Evolutionary conservation across 1,140 invertebrate species (phyloP).

Genomic region (Hesperophylax magnus): DNA sequence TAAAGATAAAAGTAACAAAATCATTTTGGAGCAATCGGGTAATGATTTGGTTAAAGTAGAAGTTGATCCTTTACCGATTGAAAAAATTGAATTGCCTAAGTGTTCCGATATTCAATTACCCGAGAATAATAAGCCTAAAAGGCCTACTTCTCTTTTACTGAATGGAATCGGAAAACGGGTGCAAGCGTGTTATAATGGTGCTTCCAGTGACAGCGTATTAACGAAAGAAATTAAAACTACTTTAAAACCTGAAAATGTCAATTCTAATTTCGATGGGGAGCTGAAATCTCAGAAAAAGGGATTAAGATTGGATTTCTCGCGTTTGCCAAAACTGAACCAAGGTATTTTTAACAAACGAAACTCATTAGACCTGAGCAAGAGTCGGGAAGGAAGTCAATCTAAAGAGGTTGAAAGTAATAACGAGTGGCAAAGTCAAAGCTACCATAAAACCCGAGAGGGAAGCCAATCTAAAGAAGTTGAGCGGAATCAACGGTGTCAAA

Average conservation of each 20-base stretch:
- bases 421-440: too few species aligned
- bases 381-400: conserved; percentile 48
- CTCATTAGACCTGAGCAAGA: conserved; percentile 48
- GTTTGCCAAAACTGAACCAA: conserved; percentile 72
- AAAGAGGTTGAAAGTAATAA: conserved; percentile 41
- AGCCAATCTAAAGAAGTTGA: too few species aligned
- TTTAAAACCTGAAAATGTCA: conserved; percentile 60
- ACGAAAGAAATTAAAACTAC: conserved; percentile 58
- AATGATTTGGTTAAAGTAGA: neutral
- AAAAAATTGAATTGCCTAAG: neutral
- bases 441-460: too few species aligned
- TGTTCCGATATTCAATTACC: conserved; percentile 3
- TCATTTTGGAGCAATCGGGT: neutral
- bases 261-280: conserved; percentile 58
- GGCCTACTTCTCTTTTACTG: conserved; percentile 67
- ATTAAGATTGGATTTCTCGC: conserved; percentile 79
- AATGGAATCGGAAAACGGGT: conserved; percentile 67
- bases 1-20: conserved; percentile 60
- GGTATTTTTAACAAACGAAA: conserved; percentile 54
- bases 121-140: conserved; percentile 60
- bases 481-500: neutral
- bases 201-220: conserved; percentile 62
- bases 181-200: conserved; percentile 61
- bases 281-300: conserved; percentile 67
- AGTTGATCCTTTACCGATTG: neutral